Percentiles rank a stretch among this genome's conserved stretches.
Evolutionary conservation across 64 coral and sea anemone species (phyloP).

Genomic region (Pocillopora damicornis): DNA sequence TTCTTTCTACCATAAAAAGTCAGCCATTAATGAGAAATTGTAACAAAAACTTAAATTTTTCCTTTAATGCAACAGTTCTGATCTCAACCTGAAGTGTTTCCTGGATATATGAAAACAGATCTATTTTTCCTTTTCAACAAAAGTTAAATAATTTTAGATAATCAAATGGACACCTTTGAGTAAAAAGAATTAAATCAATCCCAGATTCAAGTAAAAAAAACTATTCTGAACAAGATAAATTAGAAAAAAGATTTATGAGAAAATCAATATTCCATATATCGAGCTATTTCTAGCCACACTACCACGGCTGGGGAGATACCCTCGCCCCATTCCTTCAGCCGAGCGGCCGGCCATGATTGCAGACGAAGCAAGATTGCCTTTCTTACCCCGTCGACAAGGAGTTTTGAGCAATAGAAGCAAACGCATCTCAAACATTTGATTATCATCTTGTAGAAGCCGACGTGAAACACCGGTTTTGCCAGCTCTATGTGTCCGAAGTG

Average conservation of each 20-base stretch:
- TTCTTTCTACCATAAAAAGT: too few relatives aligned
- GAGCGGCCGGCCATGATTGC: not conserved
- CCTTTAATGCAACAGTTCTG: too few relatives aligned
- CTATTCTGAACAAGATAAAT: not conserved
- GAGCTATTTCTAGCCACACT: not conserved
- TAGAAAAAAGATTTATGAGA: not conserved
- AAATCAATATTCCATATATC: not conserved
- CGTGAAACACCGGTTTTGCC: slow-evolving; percentile 95
- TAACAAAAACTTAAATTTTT: too few relatives aligned
- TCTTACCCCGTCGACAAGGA: slow-evolving; percentile 94
- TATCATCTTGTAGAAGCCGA: slow-evolving; percentile 81
- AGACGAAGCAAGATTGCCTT: slow-evolving; percentile 2
- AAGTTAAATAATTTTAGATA: too few relatives aligned
- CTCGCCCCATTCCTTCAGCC: slow-evolving; percentile 22
- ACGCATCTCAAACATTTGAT: slow-evolving; percentile 92
- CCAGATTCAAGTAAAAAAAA: too few relatives aligned
- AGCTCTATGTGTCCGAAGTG: slow-evolving; percentile 98
- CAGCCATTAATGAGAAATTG: too few relatives aligned
- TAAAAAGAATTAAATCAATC: too few relatives aligned
- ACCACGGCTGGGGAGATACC: not conserved
- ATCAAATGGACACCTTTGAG: too few relatives aligned
- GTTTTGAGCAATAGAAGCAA: slow-evolving; percentile 98
- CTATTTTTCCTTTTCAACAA: too few relatives aligned
- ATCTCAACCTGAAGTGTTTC: too few relatives aligned
- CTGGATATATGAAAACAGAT: too few relatives aligned